A percentile compares a stretch with the other conserved stretches of the same genome.
These are phyloP conservation scores for Dendrolimus houi DNA, from an alignment of 2,888 invertebrate genomes.

Conservation along the genomic window DNA sequence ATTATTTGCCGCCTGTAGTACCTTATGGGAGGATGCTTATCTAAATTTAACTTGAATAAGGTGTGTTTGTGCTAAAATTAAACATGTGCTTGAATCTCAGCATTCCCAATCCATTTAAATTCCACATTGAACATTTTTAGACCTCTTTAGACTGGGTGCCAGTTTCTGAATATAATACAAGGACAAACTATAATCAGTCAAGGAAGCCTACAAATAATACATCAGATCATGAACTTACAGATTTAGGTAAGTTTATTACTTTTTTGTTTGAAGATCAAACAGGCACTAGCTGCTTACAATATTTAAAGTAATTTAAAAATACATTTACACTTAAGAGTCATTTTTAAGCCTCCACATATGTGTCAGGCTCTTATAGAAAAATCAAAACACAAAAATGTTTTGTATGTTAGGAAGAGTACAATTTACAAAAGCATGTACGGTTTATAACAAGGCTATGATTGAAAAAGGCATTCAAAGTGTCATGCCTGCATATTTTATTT, in stretches of 20 bases:
- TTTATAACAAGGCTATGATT: too few relatives aligned
- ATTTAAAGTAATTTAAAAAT: too few relatives aligned
- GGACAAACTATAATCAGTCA: conserved; percentile 63
- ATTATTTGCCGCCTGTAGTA: conserved; percentile 5
- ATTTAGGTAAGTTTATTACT: conserved; percentile 50
- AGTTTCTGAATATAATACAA: conserved; percentile 67
- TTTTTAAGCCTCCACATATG: too few relatives aligned
- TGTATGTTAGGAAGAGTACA: too few relatives aligned
- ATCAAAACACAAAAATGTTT: too few relatives aligned
- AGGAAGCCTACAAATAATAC: conserved; percentile 67
- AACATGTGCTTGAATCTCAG: conserved; percentile 4
- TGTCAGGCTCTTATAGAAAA: too few relatives aligned
- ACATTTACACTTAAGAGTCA: too few relatives aligned
- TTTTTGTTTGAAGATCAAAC: too few relatives aligned
- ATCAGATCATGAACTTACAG: conserved; percentile 65
- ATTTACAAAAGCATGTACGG: too few relatives aligned
- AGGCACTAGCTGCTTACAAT: too few relatives aligned
- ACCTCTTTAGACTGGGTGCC: conserved; percentile 73
- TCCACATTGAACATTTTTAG: conserved; percentile 35
- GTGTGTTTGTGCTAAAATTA: conserved; percentile 28
- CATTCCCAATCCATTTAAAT: conserved; percentile 2
- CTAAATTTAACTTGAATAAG: conserved; percentile 63
- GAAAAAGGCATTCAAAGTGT: too few relatives aligned
- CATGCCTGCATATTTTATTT: too few relatives aligned
- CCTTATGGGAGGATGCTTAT: conserved; percentile 70